Evolutionary conservation across 2,888 invertebrate genomes (phyloP), one percentile per base, ranked within the genome.

Genomic region (Lasioglossum pauxillum): DNA sequence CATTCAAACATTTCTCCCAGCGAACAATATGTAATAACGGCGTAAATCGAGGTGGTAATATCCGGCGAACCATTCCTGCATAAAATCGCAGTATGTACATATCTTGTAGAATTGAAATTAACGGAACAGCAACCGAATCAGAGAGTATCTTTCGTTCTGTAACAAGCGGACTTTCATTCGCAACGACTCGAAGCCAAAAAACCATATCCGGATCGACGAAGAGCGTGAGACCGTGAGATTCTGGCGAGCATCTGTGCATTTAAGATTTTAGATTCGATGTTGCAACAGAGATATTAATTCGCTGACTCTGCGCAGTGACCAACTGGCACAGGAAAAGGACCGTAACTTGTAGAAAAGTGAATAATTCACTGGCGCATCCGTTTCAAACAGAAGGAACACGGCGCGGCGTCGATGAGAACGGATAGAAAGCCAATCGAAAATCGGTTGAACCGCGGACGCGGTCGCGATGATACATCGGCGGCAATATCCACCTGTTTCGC

Each of bases 401-500:
- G 1, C 16, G 41, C 1, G 1, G 41, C 41, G 35, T 78, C 67
- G 73, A 78, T 79, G 57, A 53, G 57, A 60, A 78, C 41, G 41
- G 76, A 84, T 73, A 49, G 69, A 67, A 60, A 57, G 83, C 72
- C 84, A 84, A 80, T 67, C 19, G 38, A 80, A 82, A 72, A 77
- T 78, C 27, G 57, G 49, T 27, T 41, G 57, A 64, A 78, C 8
- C 14, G 76, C 8, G 14, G 14, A 41, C 14, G 76, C 5, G 14
- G 53, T 16, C 38, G 8, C 76, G 71, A 78, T 90, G 90, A 90
- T 90, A 71, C 85, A 90, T 88, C 78, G 90, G 44, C 57, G 75
- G 88, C 86, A 90, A 90, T 90, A 90, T 90, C 85, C 88, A 90
- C 87, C 85, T 84, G 88, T 89, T 90, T 86, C 85, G 85, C 83